Evolutionary conservation across 2,888 invertebrate genomes (phyloP).

Genomic region (Pseudanteris insignis): DNA sequence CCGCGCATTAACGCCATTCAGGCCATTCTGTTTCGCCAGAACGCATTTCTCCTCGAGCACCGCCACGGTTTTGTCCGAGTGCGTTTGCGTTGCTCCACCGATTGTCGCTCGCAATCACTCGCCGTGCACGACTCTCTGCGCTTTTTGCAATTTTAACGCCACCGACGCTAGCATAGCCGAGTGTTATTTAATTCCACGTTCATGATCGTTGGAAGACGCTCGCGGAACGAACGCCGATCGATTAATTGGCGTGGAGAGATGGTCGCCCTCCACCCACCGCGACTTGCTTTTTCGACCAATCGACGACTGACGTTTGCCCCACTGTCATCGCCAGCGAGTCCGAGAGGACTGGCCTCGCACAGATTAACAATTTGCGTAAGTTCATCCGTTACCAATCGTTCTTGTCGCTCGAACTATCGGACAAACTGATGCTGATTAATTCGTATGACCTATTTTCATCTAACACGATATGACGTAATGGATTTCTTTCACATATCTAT

Average conservation of each 20-base stretch:
- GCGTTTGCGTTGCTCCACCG: conserved; percentile 20
- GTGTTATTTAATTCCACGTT: too few relatives aligned
- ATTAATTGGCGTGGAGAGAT: conserved; percentile 34
- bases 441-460: too few relatives aligned
- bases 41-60: too few relatives aligned
- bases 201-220: too few relatives aligned
- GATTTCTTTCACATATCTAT: too few relatives aligned
- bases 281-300: conserved; percentile 24
- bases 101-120: too few relatives aligned
- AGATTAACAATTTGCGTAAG: conserved; percentile 30
- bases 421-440: too few relatives aligned
- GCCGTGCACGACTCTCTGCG: too few relatives aligned
- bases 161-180: background rate
- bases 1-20: conserved; percentile 44
- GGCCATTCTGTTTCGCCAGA: conserved; percentile 34
- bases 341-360: conserved; percentile 19
- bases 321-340: conserved; percentile 21
- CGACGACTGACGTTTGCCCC: conserved; percentile 15
- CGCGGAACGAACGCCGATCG: conserved; percentile 32
- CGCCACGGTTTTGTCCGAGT: conserved; percentile 14
- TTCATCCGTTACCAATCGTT: too few relatives aligned
- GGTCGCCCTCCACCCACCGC: conserved; percentile 23
- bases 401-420: too few relatives aligned
- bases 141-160: conserved; percentile 19
- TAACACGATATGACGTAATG: too few relatives aligned